These are phyloP conservation scores for Cynopterus brachyotis DNA, from an alignment of 2,113 vertebrate species.

Conservation along the genomic window DNA sequence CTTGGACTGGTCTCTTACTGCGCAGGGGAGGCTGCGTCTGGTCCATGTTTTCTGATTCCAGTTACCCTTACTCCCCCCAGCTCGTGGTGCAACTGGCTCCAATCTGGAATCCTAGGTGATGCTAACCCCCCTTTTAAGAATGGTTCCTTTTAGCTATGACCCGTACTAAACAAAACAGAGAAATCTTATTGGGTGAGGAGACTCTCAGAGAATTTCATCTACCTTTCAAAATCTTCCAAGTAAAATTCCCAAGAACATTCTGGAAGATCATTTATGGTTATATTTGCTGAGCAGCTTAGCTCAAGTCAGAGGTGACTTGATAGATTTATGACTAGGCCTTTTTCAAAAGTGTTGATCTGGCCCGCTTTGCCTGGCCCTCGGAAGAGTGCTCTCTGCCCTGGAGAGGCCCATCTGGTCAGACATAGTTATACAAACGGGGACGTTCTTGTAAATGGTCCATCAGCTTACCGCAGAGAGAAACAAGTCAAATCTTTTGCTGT, in stretches of 20 bases:
- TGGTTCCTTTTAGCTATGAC: not conserved
- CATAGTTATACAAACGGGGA: not conserved
- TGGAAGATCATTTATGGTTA: constrained; percentile 16
- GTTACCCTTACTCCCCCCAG: not conserved
- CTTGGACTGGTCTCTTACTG: not conserved
- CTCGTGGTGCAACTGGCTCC: not conserved
- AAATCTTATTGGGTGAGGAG: not conserved
- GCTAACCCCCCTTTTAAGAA: not conserved
- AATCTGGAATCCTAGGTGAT: constrained; percentile 42
- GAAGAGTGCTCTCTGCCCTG: not conserved
- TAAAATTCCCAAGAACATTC: constrained; percentile 46
- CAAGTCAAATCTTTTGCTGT: not conserved
- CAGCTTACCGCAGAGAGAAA: not conserved
- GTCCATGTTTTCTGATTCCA: constrained; percentile 14
- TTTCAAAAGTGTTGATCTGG: constrained; percentile 32
- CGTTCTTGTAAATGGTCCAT: not conserved
- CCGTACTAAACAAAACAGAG: constrained; percentile 8
- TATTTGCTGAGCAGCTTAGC: not conserved
- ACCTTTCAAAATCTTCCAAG: constrained; percentile 41
- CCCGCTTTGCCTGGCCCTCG: not conserved
- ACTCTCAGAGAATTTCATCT: not conserved
- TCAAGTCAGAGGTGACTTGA: constrained; percentile 21
- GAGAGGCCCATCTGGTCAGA: constrained; percentile 1
- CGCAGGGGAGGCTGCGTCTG: not conserved
- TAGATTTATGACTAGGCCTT: constrained; percentile 47